Percentiles rank a stretch among this genome's conserved stretches.
These are phyloP conservation scores for Procavia capensis DNA, from an alignment of 2,113 vertebrate genomes.

Conservation along the genomic window DNA sequence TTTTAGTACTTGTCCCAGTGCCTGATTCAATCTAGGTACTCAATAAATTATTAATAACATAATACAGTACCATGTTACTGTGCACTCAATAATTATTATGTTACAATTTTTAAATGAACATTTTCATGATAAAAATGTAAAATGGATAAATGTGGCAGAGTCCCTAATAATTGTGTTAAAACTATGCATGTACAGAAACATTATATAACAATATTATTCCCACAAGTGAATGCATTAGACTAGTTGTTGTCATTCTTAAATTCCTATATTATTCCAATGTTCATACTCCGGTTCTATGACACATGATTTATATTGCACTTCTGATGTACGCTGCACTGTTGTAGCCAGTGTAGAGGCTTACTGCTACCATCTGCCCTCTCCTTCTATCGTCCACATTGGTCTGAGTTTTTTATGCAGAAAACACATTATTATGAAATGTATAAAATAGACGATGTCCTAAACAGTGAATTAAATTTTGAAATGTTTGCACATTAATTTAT, in stretches of 20 bases:
- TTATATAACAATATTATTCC: background rate
- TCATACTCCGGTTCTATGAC: background rate
- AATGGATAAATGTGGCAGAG: background rate
- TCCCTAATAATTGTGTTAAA: background rate
- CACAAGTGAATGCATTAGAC: background rate
- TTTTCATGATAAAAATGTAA: background rate
- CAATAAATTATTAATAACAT: conserved; percentile 8
- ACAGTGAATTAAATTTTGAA: background rate
- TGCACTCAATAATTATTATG: background rate
- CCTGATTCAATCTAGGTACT: background rate
- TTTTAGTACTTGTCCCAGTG: background rate
- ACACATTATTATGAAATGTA: background rate
- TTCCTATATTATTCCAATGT: background rate
- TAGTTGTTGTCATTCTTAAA: background rate
- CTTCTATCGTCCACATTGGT: background rate
- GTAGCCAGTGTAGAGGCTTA: background rate
- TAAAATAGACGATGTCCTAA: background rate
- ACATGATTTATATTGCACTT: background rate
- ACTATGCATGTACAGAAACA: background rate
- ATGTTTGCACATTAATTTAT: background rate
- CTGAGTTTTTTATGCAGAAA: background rate
- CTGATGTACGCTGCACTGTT: background rate
- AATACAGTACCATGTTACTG: background rate
- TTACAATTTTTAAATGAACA: background rate
- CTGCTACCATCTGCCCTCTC: background rate